Conservation (phyloP, 2,113 vertebrate genomes). For the Collichthys lucidus region DNA sequence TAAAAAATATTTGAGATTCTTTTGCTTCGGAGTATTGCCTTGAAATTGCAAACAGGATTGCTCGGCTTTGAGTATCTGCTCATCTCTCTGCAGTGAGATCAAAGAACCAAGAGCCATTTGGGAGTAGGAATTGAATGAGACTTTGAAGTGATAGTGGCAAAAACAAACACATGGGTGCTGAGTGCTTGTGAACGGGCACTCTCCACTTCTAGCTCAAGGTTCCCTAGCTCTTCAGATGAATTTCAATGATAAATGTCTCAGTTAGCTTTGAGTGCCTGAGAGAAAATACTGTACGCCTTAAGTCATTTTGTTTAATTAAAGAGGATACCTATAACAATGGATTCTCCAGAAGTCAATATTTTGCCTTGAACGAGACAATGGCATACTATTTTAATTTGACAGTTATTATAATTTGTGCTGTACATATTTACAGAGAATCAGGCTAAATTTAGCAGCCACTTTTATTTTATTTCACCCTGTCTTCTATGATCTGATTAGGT, state of each 20-base stretch:
- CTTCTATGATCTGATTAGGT: neutral
- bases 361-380: constrained; percentile 14
- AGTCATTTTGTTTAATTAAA: constrained; percentile 35
- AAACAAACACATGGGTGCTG: constrained; percentile 62
- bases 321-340: neutral
- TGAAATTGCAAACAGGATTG: constrained; percentile 59
- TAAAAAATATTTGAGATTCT: constrained; percentile 40
- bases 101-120: constrained; percentile 71
- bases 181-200: constrained; percentile 62
- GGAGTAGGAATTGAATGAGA: constrained; percentile 68
- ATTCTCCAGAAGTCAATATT: neutral
- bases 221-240: constrained; percentile 58
- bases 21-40: constrained; percentile 32
- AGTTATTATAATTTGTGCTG: neutral
- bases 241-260: constrained; percentile 51
- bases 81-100: constrained; percentile 65
- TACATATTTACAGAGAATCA: constrained; percentile 1
- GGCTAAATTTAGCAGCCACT: neutral
- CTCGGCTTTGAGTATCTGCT: constrained; percentile 60
- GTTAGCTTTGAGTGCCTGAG: constrained; percentile 51
- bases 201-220: constrained; percentile 68
- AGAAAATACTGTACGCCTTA: constrained; percentile 19
- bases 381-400: neutral
- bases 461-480: constrained; percentile 9
- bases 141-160: constrained; percentile 66